These are phyloP conservation scores for Chironomus tentans DNA, from an alignment of 2,888 invertebrate genomes.

Conservation along the genomic window DNA sequence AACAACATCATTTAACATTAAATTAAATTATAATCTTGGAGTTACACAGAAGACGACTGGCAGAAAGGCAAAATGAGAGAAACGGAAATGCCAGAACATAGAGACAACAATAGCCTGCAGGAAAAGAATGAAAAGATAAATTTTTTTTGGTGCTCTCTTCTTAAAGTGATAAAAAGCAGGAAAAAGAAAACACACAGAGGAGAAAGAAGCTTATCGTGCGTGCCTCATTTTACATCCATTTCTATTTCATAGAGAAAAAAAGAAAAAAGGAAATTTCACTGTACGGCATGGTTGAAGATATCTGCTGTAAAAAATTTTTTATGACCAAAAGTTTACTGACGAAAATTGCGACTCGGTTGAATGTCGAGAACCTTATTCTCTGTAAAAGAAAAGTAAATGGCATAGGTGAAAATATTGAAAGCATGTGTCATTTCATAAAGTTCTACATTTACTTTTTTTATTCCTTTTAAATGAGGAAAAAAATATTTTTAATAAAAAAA, in stretches of 20 bases:
- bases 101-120: not conserved
- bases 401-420: not conserved
- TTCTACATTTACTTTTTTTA: too few relatives aligned
- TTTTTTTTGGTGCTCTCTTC: not conserved
- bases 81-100: not conserved
- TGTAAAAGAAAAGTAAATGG: not conserved
- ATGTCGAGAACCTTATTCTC: not conserved
- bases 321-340: not conserved
- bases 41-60: not conserved
- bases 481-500: too few relatives aligned
- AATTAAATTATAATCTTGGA: not conserved
- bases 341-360: not conserved
- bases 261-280: not conserved
- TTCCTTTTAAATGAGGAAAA: too few relatives aligned
- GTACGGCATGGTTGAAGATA: not conserved
- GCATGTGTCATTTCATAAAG: too few relatives aligned
- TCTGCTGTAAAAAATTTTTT: not conserved
- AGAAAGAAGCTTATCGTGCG: not conserved
- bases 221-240: not conserved
- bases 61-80: not conserved
- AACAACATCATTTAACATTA: not conserved
- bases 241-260: too few relatives aligned
- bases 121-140: not conserved
- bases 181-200: not conserved
- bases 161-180: not conserved